Percentiles rank a stretch among this genome's conserved stretches.
These are phyloP conservation scores for Palythoa caribaeorum DNA, from an alignment of 92 coral and sea anemone species.

Conservation along the genomic window DNA sequence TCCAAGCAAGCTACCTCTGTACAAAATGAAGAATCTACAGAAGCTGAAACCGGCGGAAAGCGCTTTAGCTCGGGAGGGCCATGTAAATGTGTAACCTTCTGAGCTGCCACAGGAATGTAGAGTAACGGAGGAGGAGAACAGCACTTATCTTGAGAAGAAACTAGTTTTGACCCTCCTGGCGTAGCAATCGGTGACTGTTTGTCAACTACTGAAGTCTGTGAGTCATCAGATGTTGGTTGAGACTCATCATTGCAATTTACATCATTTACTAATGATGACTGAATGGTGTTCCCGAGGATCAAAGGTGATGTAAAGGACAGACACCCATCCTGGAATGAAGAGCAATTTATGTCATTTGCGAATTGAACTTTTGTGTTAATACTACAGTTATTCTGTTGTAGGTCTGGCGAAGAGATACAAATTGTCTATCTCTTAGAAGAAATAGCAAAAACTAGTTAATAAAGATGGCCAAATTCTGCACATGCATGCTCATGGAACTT, in stretches of 20 bases:
- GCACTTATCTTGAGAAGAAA: constrained; percentile 56
- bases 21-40: background rate
- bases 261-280: constrained; percentile 53
- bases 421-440: background rate
- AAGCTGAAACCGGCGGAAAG: constrained; percentile 37
- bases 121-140: constrained; percentile 85
- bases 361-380: background rate
- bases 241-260: constrained; percentile 48
- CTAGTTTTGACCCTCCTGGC: constrained; percentile 50
- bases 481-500: too few species aligned
- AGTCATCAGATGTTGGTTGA: constrained; percentile 44
- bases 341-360: background rate
- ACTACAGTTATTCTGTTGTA: background rate
- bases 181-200: constrained; percentile 55
- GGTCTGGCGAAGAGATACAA: background rate
- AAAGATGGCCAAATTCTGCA: too few species aligned
- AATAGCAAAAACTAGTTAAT: too few species aligned
- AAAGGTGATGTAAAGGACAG: constrained; percentile 80
- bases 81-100: constrained; percentile 85
- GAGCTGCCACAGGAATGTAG: constrained; percentile 92
- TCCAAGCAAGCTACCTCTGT: constrained; percentile 1
- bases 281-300: constrained; percentile 64
- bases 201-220: constrained; percentile 1
- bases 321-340: constrained; percentile 53
- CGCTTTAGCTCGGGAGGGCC: constrained; percentile 89